Evolutionary conservation across 2,113 vertebrate genomes (phyloP).

Genomic region (Haemorhous mexicanus): DNA sequence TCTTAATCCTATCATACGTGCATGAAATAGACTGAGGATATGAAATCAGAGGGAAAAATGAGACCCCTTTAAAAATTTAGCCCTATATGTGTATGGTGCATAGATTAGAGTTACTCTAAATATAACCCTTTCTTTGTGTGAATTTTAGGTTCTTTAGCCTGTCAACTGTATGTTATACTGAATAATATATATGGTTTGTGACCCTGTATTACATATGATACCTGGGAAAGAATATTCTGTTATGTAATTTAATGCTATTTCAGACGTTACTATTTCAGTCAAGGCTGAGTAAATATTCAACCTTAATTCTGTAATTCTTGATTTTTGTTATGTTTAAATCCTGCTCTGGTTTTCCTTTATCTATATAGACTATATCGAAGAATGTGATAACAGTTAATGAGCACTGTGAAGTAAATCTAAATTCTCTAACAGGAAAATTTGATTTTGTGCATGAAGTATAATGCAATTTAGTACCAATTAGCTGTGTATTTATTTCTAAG

Average conservation of each 20-base stretch:
- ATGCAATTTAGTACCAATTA: background rate
- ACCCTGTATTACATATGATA: background rate
- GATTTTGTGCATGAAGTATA: background rate
- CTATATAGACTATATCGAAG: background rate
- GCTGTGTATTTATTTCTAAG: background rate
- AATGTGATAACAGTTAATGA: background rate
- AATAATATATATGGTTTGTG: background rate
- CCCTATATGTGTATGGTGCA: background rate
- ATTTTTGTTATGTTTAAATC: background rate
- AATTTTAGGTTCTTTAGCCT: background rate
- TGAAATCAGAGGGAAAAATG: slow-evolving; percentile 14
- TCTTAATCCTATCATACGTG: slow-evolving; percentile 56
- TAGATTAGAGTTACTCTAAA: background rate
- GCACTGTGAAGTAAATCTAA: background rate
- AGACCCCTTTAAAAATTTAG: slow-evolving; percentile 66
- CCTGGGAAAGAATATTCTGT: background rate
- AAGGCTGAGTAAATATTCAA: background rate
- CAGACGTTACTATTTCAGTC: background rate
- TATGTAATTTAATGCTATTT: background rate
- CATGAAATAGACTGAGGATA: background rate
- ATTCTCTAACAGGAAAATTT: background rate
- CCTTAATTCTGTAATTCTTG: background rate
- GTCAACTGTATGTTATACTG: background rate
- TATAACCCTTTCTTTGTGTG: background rate
- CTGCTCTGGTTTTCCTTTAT: background rate